These are phyloP conservation scores for Ips typographus DNA, from an alignment of 1,140 invertebrate species.

Conservation along the genomic window DNA sequence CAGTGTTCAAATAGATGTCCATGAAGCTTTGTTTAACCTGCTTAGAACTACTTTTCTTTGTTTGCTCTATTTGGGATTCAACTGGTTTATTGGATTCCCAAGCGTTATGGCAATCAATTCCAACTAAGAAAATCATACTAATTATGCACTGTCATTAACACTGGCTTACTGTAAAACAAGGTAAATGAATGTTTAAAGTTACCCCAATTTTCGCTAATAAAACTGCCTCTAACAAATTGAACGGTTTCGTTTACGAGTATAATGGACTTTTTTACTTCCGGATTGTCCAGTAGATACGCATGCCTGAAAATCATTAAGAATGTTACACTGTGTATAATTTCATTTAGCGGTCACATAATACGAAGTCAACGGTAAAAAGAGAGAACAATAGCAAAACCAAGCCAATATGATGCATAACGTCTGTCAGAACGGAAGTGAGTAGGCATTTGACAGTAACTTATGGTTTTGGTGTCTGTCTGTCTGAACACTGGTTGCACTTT, in stretches of 20 bases:
- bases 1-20: conserved; percentile 35
- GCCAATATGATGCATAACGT: too few relatives aligned
- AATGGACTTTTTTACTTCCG: conserved; percentile 29
- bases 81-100: conserved; percentile 15
- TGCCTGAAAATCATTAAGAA: conserved; percentile 38
- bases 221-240: conserved; percentile 37
- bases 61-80: background rate
- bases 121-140: conserved; percentile 25
- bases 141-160: too few relatives aligned
- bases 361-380: too few relatives aligned
- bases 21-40: conserved; percentile 31
- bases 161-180: background rate
- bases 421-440: too few relatives aligned
- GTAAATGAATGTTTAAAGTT: conserved; percentile 9
- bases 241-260: conserved; percentile 18
- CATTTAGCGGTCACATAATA: too few relatives aligned
- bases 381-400: too few relatives aligned
- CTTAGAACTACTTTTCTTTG: background rate
- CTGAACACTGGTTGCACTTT: too few relatives aligned
- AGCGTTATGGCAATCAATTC: conserved; percentile 32
- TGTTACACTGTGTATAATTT: background rate
- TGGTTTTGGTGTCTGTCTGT: too few relatives aligned
- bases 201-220: conserved; percentile 47
- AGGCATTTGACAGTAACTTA: too few relatives aligned
- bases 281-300: conserved; percentile 40